Evolutionary conservation across 1,140 invertebrate genomes (phyloP).

Genomic region (Chrysomallon squamiferum): DNA sequence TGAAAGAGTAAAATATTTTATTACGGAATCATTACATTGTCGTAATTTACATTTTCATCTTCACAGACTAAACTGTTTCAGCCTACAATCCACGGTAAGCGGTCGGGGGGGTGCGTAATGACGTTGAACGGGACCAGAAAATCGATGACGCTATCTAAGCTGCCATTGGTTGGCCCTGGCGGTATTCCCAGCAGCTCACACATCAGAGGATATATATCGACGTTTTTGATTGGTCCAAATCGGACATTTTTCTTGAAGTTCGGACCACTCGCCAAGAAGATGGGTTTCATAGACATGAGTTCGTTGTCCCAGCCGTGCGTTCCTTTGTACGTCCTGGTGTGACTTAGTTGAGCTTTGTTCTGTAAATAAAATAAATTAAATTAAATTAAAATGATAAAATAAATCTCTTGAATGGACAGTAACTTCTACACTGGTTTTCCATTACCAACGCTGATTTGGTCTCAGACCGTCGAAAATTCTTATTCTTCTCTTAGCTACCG

Average conservation of each 20-base stretch:
- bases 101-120: too few relatives aligned
- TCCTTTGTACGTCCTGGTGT: not conserved
- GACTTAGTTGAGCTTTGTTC: conserved; percentile 65
- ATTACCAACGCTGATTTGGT: too few relatives aligned
- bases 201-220: conserved; percentile 73
- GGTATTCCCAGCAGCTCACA: conserved; percentile 66
- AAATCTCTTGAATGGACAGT: too few relatives aligned
- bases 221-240: conserved; percentile 66
- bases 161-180: conserved; percentile 35
- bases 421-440: too few relatives aligned
- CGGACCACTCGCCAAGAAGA: conserved; percentile 74
- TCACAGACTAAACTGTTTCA: too few relatives aligned
- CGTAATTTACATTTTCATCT: too few relatives aligned
- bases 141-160: conserved; percentile 10
- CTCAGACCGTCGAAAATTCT: too few relatives aligned
- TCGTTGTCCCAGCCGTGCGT: conserved; percentile 36
- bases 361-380: conserved; percentile 67
- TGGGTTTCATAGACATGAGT: conserved; percentile 68
- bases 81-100: too few relatives aligned
- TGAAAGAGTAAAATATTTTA: too few relatives aligned
- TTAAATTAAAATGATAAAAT: too few relatives aligned
- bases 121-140: not conserved
- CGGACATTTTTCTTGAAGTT: conserved; percentile 66
- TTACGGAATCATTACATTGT: too few relatives aligned
- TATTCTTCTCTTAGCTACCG: too few relatives aligned